Conservation (phyloP, 1,140 invertebrate species). For the Macrotrachela quadricornifera region DNA sequence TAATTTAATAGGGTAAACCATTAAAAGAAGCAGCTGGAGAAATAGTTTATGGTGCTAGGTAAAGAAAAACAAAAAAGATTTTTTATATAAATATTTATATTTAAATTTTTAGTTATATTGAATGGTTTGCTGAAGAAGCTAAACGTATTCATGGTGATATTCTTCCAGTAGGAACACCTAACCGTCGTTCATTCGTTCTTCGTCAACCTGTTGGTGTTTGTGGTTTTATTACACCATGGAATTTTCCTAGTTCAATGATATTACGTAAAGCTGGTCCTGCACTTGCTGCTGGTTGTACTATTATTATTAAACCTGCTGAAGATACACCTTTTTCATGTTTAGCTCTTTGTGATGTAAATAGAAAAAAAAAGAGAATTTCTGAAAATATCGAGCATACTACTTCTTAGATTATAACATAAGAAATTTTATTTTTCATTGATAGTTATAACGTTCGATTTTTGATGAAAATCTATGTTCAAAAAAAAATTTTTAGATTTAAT, state of each 20-base stretch:
- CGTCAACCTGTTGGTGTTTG: conserved; percentile 78
- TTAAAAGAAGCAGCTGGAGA: conserved; percentile 64
- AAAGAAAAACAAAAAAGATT: conserved; percentile 43
- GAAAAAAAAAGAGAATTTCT: too few relatives aligned
- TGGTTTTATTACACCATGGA: conserved; percentile 93
- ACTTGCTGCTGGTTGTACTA: conserved; percentile 76
- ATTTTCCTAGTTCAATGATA: conserved; percentile 96
- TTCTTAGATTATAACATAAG: too few relatives aligned
- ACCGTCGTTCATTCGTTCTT: conserved; percentile 58
- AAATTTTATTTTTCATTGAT: too few relatives aligned
- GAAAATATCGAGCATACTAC: too few relatives aligned
- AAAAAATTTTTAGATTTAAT: too few relatives aligned
- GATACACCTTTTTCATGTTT: conserved; percentile 84
- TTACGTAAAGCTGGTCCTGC: conserved; percentile 77
- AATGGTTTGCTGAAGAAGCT: conserved; percentile 89
- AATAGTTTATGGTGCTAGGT: conserved; percentile 70
- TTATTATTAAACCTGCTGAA: conserved; percentile 81
- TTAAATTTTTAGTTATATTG: conserved; percentile 20
- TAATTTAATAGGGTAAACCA: conserved; percentile 52
- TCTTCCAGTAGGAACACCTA: conserved; percentile 47
- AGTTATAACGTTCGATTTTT: neutral
- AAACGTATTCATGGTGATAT: conserved; percentile 71
- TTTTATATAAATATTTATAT: too few relatives aligned
- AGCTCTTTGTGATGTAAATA: conserved; percentile 44
- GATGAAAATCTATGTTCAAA: too few relatives aligned